Base-by-base conservation (phyloP, 2,888 invertebrate species). In the Notodonta dromedarius region DNA sequence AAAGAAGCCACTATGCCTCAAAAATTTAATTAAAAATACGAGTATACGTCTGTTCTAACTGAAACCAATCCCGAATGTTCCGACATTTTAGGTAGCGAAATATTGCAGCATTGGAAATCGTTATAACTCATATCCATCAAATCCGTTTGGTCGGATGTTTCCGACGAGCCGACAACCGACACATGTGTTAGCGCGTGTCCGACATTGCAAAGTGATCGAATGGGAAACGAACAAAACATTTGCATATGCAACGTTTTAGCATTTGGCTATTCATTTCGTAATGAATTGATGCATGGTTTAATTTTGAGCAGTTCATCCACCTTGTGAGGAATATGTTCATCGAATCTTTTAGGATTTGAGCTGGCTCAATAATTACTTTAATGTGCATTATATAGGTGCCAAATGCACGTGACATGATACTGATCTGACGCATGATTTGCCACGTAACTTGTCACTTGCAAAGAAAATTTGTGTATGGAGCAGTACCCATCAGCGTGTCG, bases 151-250 rank as follows among this genome's bases (percentile, higher is more conserved):
- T 13, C 52, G 52, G 32, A 52, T 52, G 24, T 32, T 12, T 32
- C 16, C 52, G 52, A 52, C 32, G 32, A 32, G n/a, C 32, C 52
- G 46, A n/a, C 46, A n/a, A 46, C 46, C n/a, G 32, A 52, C 32
- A 52, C 32, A 32, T 52, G 7, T 50, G 50, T 11, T 12, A n/a
- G 16, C 46, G 13, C 5, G 14, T 50, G 50, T 48, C 50, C 8
- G 50, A 50, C 50, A 16, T 5, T 4, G 4, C 50, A 16, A 50
- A 50, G 16, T 50, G 50, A 50, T 50, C 50, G 16, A 14, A 50
- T 50, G 50, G 50, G 4, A 46, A n/a, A 13, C 46, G 46, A 11
- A 46, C 46, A n/a, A 46, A 46, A 13, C 6, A 5, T 16, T 16
- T 50, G 50, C 50, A 50, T 16, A 50, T 16, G 14, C 50, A 16